Conservation (phyloP, 2,888 invertebrate species). For the Drosophila ezoana region DNA sequence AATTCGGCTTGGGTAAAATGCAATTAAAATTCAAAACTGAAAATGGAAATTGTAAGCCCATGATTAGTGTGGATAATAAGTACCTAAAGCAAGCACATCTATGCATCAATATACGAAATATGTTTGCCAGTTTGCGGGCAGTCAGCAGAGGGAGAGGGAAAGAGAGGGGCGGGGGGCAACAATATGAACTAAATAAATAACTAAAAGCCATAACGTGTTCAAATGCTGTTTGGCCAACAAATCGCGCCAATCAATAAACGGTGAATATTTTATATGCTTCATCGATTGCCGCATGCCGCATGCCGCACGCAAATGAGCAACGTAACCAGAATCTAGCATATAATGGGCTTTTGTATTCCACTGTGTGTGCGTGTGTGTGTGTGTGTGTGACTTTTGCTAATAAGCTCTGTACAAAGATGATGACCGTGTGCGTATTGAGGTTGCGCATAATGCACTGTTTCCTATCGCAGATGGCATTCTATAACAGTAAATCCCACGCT, state of each 20-base stretch:
- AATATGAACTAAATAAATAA: conserved; percentile 23
- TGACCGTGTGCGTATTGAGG: conserved; percentile 18
- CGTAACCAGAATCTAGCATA: conserved; percentile 23
- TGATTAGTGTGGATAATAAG: conserved; percentile 21
- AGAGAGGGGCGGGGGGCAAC: neutral
- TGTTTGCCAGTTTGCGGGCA: neutral
- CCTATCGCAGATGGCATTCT: conserved; percentile 12
- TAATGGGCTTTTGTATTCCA: conserved; percentile 45
- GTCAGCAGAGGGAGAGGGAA: no score
- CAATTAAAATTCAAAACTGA: conserved; percentile 27
- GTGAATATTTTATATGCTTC: conserved; percentile 43
- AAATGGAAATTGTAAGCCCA: conserved; percentile 18
- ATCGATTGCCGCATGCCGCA: conserved; percentile 26
- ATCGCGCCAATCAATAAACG: conserved; percentile 42
- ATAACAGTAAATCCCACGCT: conserved; percentile 41
- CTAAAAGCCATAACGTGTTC: conserved; percentile 31
- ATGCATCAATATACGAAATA: conserved; percentile 14
- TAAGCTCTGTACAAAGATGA: conserved; percentile 50
- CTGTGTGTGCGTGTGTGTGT: conserved; percentile 20
- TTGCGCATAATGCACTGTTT: conserved; percentile 35
- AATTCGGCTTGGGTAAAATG: conserved; percentile 16
- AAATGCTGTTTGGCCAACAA: conserved; percentile 29
- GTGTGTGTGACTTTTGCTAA: conserved; percentile 24
- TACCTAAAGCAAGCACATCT: conserved; percentile 8
- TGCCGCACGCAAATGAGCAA: conserved; percentile 14